Conservation (phyloP, 2,797 vertebrate genomes). For the Gymnothorax reevesii region DNA sequence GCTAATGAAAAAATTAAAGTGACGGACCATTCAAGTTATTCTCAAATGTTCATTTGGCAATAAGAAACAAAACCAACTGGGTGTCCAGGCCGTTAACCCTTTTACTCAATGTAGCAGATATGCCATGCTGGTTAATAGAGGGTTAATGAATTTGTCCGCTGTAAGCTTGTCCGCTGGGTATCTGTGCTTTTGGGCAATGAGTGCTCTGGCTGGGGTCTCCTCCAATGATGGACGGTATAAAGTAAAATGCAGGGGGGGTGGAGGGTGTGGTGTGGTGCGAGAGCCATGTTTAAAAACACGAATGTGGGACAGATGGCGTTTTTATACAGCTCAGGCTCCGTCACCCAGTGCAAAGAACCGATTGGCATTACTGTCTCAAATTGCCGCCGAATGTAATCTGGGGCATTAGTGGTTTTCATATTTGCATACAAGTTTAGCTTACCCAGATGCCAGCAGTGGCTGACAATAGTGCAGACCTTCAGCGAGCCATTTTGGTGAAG, state of each 20-base stretch:
- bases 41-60: too few species aligned
- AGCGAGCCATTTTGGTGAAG: neutral
- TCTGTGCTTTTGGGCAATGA: neutral
- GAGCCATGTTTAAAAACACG: constrained; percentile 1
- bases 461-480: neutral
- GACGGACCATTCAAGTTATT: too few species aligned
- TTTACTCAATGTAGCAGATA: too few species aligned
- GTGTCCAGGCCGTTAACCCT: too few species aligned
- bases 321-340: neutral
- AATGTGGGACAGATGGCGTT: neutral
- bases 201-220: neutral
- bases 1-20: too few species aligned
- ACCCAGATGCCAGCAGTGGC: neutral
- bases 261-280: neutral
- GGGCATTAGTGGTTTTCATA: neutral
- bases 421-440: neutral
- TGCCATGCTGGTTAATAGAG: too few species aligned
- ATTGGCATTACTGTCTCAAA: neutral
- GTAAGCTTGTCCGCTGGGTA: neutral
- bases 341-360: neutral
- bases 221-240: constrained; percentile 24
- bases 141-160: neutral
- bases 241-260: constrained; percentile 8
- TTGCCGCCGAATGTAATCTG: neutral
- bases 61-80: too few species aligned